A percentile compares a stretch with the other conserved stretches of the same genome.
phyloP scores from a whole-genome alignment of 2,888 invertebrate genomes.

The Sphinx pinastri region DNA sequence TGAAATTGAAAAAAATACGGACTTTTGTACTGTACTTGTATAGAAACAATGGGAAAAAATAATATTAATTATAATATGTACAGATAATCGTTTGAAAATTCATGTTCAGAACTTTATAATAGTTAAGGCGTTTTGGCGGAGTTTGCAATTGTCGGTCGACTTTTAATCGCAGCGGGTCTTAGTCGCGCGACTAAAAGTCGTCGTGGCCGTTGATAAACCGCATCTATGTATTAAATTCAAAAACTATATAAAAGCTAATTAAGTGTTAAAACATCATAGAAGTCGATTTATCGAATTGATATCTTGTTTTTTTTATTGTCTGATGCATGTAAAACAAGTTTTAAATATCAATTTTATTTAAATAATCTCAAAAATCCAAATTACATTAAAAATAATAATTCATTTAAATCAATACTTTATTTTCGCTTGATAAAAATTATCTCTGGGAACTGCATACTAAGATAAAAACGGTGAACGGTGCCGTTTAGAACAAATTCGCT shows the following conservation, averaged over 20 bases:
- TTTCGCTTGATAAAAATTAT: no score
- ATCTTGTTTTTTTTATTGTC: conserved; percentile 31
- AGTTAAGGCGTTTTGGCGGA: conserved; percentile 18
- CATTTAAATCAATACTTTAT: no score
- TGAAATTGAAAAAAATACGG: conserved; percentile 13
- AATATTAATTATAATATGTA: conserved; percentile 27
- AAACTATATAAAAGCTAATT: conserved; percentile 22
- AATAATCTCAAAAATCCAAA: neutral
- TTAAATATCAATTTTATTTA: conserved; percentile 20
- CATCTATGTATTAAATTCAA: conserved; percentile 22
- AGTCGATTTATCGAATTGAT: conserved; percentile 14
- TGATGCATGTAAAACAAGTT: neutral
- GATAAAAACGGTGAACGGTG: no score
- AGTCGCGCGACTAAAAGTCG: conserved; percentile 6
- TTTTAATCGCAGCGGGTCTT: neutral
- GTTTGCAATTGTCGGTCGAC: neutral
- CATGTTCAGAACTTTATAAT: conserved; percentile 27
- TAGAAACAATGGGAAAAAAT: conserved; percentile 17
- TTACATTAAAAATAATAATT: neutral
- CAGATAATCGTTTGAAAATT: conserved; percentile 27
- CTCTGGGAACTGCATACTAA: no score
- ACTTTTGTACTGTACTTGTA: conserved; percentile 24
- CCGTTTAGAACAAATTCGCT: no score
- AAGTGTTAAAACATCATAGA: conserved; percentile 22
- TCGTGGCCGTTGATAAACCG: neutral